These are phyloP conservation scores for Aleiodes alternator DNA, from an alignment of 2,888 invertebrate genomes.

Conservation along the genomic window DNA sequence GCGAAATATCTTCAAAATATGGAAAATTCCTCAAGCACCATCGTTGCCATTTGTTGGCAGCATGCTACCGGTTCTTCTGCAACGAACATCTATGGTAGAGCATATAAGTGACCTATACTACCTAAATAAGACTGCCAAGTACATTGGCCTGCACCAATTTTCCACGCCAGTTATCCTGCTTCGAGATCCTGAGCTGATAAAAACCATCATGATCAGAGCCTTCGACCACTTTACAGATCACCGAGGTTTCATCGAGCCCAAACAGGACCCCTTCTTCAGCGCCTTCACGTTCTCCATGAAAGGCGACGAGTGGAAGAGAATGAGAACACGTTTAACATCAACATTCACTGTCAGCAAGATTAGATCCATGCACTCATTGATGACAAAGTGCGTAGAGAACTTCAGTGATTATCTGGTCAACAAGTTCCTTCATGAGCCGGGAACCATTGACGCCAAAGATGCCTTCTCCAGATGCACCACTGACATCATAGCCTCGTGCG, in stretches of 20 bases:
- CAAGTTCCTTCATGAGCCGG: constrained; percentile 43
- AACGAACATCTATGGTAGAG: too few relatives aligned
- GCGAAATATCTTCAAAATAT: too few relatives aligned
- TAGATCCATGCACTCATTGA: constrained; percentile 77
- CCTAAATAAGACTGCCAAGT: constrained; percentile 57
- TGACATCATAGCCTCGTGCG: constrained; percentile 66
- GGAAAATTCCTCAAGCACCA: too few relatives aligned
- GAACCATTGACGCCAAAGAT: constrained; percentile 66
- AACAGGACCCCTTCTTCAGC: constrained; percentile 58
- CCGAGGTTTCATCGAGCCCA: constrained; percentile 56
- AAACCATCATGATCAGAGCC: constrained; percentile 64
- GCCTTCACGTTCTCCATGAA: constrained; percentile 58
- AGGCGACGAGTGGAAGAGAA: constrained; percentile 77
- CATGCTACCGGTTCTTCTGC: too few relatives aligned
- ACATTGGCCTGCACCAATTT: constrained; percentile 65
- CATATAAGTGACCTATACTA: constrained; percentile 47
- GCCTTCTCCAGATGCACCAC: constrained; percentile 61
- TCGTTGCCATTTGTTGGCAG: too few relatives aligned
- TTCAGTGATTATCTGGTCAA: constrained; percentile 62
- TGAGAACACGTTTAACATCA: constrained; percentile 77
- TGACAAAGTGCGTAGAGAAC: constrained; percentile 68
- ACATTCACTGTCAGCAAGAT: constrained; percentile 79
- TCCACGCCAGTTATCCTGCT: constrained; percentile 61
- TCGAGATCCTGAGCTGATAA: constrained; percentile 67
- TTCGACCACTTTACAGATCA: constrained; percentile 67